Conservation (phyloP, 1,140 invertebrate genomes). For the Leptonema lineaticorne region DNA sequence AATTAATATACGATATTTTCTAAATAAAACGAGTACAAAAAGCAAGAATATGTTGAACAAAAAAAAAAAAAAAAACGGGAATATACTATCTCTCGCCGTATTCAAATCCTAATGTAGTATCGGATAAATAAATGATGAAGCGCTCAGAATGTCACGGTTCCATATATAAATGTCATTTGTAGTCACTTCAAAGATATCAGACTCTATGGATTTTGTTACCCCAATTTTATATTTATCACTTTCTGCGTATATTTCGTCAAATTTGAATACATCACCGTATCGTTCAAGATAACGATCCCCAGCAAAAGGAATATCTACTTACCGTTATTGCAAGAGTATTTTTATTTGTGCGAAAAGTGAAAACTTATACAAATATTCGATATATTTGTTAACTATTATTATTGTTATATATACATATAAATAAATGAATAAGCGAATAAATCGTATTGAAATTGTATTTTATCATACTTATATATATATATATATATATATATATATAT, state of each 20-base stretch:
- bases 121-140: conserved; percentile 28
- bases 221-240: conserved; percentile 31
- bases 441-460: too few species aligned
- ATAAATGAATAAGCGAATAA: too few species aligned
- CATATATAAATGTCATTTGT: conserved; percentile 30
- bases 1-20: too few species aligned
- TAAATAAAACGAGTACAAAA: too few species aligned
- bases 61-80: too few species aligned
- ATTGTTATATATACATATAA: background rate
- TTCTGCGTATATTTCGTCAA: conserved; percentile 19
- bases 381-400: background rate
- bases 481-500: too few species aligned
- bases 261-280: conserved; percentile 16
- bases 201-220: conserved; percentile 21
- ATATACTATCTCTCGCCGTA: background rate
- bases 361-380: background rate
- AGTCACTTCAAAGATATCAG: conserved; percentile 25
- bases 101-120: conserved; percentile 17
- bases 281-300: background rate
- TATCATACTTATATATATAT: too few species aligned
- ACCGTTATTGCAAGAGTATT: background rate
- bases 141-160: conserved; percentile 26
- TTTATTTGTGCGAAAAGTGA: background rate
- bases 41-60: too few species aligned
- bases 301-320: background rate